A percentile compares a stretch with the other conserved stretches of the same genome.
Conservation (phyloP, 2,888 invertebrate genomes). For the Chalcosyrphus nemorum region DNA sequence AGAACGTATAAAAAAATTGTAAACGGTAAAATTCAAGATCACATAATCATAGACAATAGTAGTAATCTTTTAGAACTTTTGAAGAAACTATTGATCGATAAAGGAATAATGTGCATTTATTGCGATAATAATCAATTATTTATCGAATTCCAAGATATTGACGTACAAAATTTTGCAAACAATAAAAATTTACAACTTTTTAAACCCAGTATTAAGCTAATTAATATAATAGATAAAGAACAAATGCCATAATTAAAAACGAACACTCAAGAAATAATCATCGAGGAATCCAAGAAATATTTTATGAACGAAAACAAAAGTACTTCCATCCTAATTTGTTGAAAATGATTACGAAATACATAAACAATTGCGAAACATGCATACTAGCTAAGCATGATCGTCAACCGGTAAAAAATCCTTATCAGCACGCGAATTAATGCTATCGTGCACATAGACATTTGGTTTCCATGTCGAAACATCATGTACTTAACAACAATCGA, state of each 20-base stretch:
- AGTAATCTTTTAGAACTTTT: constrained; percentile 44
- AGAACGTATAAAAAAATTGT: constrained; percentile 13
- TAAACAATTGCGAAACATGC: constrained; percentile 37
- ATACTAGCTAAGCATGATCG: constrained; percentile 23
- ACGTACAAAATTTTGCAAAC: constrained; percentile 43
- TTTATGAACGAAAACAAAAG: constrained; percentile 12
- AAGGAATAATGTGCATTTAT: constrained; percentile 53
- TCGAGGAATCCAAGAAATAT: constrained; percentile 32
- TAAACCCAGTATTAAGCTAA: constrained; percentile 7
- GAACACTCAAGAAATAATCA: constrained; percentile 39
- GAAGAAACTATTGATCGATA: constrained; percentile 26
- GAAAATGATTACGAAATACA: constrained; percentile 20
- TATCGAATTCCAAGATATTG: constrained; percentile 37
- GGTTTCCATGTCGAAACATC: too few species aligned
- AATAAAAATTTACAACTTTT: constrained; percentile 45
- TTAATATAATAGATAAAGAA: constrained; percentile 29
- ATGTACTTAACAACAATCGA: too few species aligned
- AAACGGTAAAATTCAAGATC: constrained; percentile 17
- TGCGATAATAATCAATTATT: constrained; percentile 27
- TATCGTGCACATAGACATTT: too few species aligned
- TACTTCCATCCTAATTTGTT: constrained; percentile 37
- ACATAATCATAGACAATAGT: neutral
- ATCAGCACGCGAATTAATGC: too few species aligned
- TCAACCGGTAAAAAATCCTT: too few species aligned
- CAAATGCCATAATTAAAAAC: constrained; percentile 7